Percentiles rank a stretch among this genome's conserved stretches.
Conservation (phyloP, 35 echinoderm and acorn worm species). For the Apostichopus parvimensis region DNA sequence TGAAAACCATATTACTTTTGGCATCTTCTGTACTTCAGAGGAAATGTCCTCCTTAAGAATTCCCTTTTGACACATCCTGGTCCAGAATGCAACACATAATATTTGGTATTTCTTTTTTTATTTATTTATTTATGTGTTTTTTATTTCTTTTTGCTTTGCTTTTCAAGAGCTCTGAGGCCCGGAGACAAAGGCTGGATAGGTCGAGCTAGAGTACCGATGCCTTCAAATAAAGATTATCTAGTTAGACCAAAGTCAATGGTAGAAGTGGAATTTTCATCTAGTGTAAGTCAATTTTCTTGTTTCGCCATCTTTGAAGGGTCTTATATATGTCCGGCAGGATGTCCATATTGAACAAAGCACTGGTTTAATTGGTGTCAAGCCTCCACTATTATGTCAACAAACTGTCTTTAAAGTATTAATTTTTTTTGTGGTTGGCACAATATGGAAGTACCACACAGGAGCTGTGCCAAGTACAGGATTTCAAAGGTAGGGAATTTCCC, state of each 20-base stretch:
- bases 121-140: no score
- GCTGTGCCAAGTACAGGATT: no score
- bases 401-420: not conserved
- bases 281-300: constrained; percentile 9
- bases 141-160: not conserved
- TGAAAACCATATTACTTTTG: not conserved
- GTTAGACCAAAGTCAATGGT: constrained; percentile 86
- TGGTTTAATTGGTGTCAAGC: no score
- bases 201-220: constrained; percentile 91
- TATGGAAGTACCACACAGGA: no score
- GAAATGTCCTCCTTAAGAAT: no score
- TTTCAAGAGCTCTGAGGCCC: constrained; percentile 80
- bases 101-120: not conserved
- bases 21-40: no score
- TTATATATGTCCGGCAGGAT: no score
- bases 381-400: no score
- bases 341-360: no score
- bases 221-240: constrained; percentile 93
- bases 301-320: no score
- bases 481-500: no score
- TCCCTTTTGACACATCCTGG: not conserved
- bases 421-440: no score
- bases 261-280: constrained; percentile 73
- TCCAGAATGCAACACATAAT: not conserved
- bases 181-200: constrained; percentile 93